Evolutionary conservation across 2,888 invertebrate genomes (phyloP), one percentile per base, ranked within the genome.

Genomic region (Trachelus stipa): DNA sequence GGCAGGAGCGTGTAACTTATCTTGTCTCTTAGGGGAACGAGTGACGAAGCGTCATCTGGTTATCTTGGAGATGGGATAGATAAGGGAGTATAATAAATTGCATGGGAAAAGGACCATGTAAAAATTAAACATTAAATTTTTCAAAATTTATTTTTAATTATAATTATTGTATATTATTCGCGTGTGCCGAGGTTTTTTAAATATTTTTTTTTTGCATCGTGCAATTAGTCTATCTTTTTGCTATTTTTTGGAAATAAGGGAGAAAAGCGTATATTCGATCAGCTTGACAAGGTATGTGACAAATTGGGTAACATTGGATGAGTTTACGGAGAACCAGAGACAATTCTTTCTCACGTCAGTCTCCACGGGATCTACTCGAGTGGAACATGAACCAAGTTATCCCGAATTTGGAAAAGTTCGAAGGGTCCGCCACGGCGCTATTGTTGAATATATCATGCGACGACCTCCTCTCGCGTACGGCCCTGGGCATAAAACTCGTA

Each of bases 371-470:
- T 56, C 56, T 56, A 9, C 56, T 23, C n/a, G 11, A 69, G 30
- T 73, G 23, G 3, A 56, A 35, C 33, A 23, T 9, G 33, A 56
- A 73, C 34, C 4, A 31, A 15, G 68, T 34, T 77, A 68, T 68
- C 69, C 23, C 37, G 4, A 34, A 73, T 73, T 73, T 37, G 73
- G 34, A 23, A 73, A 73, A 76, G 56, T 40, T 34, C 15, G n/a
- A n/a, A 68, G 37, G 56, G 56, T 77, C 30, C 74, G 34, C 37
- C 23, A 23, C 23, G 34, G 40, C 37, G 23, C 34, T 68, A 33
- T 56, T 31, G n/a, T 73, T n/a, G 68, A 73, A 73, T 74, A 30
- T 74, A 69, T 77, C 73, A 73, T 77, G 68, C 12, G 15, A 34
- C 68, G 12, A 73, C 73, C 34, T 1, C 40, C 40, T 23, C 23